Conservation (phyloP, 2,113 vertebrate species). For the Oxygymnocypris stewartii region DNA sequence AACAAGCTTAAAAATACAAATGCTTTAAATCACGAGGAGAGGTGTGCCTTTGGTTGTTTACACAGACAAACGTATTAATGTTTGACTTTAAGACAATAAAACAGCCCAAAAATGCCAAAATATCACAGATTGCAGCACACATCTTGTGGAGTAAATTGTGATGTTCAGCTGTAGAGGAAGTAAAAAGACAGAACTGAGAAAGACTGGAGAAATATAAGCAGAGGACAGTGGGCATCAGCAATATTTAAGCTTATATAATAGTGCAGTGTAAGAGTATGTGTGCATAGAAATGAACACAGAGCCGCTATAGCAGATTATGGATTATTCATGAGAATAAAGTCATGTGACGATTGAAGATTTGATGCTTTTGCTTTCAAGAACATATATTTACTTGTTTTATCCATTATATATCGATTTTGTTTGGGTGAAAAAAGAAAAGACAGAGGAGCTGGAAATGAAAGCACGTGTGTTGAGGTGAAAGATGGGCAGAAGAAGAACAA, state of each 20-base stretch:
- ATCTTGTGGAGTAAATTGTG: neutral
- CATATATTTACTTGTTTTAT: neutral
- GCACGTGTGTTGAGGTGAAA: neutral
- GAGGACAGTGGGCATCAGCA: neutral
- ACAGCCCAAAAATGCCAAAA: neutral
- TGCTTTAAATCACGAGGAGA: neutral
- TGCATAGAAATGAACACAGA: slow-evolving; percentile 8
- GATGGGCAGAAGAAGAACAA: neutral
- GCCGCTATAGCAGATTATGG: neutral
- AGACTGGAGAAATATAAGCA: neutral
- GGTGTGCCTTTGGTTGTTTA: neutral
- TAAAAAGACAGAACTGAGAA: neutral
- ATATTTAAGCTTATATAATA: slow-evolving; percentile 1
- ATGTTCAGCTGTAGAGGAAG: neutral
- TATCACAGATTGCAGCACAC: neutral
- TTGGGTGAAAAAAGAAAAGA: neutral
- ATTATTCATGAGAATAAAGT: slow-evolving; percentile 12
- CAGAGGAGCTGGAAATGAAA: neutral
- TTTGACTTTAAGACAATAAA: neutral
- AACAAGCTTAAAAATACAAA: neutral
- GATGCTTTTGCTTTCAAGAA: neutral
- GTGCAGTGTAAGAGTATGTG: slow-evolving; percentile 16
- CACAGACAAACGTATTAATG: neutral
- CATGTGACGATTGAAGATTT: neutral
- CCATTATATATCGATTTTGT: neutral